Percentiles rank a stretch among this genome's conserved stretches.
Conservation (phyloP, 2,113 vertebrate species). For the Ophiodon elongatus region DNA sequence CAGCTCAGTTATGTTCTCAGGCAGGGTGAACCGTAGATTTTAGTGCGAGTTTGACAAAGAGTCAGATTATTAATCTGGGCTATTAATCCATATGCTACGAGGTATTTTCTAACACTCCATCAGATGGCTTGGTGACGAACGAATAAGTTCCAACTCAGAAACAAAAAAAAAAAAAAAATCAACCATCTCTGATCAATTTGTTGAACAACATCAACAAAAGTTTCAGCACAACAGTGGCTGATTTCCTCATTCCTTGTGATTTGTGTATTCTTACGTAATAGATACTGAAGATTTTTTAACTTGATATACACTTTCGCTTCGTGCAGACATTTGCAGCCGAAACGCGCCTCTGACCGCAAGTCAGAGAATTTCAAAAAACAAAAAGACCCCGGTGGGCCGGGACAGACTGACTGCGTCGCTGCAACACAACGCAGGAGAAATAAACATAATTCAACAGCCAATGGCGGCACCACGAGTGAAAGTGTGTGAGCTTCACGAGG, state of each 20-base stretch:
- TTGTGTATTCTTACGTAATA: too few species aligned
- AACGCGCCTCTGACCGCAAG: not conserved
- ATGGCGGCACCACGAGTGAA: not conserved
- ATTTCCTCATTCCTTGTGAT: not conserved
- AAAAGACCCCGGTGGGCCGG: not conserved
- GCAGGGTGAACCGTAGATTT: not conserved
- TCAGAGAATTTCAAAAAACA: not conserved
- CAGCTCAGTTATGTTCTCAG: not conserved
- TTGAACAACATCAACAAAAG: too few species aligned
- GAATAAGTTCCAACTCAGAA: not conserved
- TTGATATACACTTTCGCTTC: not conserved
- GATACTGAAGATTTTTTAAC: too few species aligned
- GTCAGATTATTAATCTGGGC: not conserved
- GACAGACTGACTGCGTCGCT: not conserved
- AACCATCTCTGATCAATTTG: too few species aligned
- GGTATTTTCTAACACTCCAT: not conserved
- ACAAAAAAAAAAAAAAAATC: too few species aligned
- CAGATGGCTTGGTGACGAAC: not conserved
- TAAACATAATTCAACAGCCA: not conserved
- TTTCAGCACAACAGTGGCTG: not conserved
- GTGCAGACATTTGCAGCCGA: not conserved
- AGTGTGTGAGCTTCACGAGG: not conserved
- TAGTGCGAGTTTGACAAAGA: not conserved
- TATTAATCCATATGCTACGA: too few species aligned
- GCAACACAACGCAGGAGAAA: not conserved